Evolutionary conservation across 2,888 invertebrate species (phyloP), one percentile per base, ranked within the genome.

Genomic region (Machimus rusticus): DNA sequence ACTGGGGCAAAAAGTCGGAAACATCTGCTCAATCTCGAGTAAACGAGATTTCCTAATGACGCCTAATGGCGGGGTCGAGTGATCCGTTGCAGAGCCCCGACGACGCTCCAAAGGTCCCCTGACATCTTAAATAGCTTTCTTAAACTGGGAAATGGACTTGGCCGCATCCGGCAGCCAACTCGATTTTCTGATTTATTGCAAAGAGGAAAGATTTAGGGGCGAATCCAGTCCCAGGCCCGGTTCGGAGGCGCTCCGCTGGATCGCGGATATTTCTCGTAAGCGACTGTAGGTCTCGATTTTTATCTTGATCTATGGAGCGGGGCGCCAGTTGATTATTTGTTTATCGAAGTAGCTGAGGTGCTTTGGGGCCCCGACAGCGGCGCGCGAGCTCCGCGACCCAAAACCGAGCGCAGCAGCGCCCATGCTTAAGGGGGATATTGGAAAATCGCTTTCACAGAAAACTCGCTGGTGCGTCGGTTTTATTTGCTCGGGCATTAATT

Each of bases 321-420:
- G 86, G 86, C 86, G 86, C 86, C 86, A 86, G 86, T 86, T 86
- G 57, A 86, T 78, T 86, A 66, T 86, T 86, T 86, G 86, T 86
- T 86, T 86, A 86, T 34, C 23, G 78, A 86, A 86, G 86, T 57
- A 86, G 86, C 86, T 78, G 77, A 86, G 86, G 86, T 86, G 86
- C 31, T 77, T 66, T 57, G 77, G 77, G 76, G 76, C n/a, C 19
- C 76, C 76, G 34, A 28, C 8, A 19, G 77, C 14, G 43, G 43
- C 16, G 51, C 55, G 46, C 28, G 86, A 86, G 31, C 28, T 16
- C 43, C 43, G 43, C 3, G 14, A 4, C 43, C 43, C 43, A 12
- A 39, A 9, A 5, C 39, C 77, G 34, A 81, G 31, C 28, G 3
- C 28, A 23, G 31, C 31, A 19, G 43, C 74, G 74, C 74, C 31